These are phyloP conservation scores for Epistrophella euchroma DNA, from an alignment of 2,888 invertebrate genomes.

Conservation along the genomic window DNA sequence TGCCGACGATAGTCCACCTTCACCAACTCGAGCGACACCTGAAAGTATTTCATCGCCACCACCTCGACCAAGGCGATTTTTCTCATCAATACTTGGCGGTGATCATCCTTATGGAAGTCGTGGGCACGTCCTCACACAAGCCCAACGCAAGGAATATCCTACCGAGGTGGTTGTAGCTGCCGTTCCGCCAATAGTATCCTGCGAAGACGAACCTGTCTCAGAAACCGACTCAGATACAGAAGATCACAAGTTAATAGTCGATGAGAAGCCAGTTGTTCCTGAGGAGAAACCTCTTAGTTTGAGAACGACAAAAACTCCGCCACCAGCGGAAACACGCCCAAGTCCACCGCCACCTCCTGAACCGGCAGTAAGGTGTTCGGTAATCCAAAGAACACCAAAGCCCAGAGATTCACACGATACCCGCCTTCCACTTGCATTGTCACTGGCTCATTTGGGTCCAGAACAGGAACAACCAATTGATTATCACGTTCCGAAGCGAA, in stretches of 20 bases:
- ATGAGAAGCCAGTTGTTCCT: slow-evolving; percentile 88
- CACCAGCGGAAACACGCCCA: slow-evolving; percentile 83
- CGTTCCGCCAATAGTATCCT: slow-evolving; percentile 37
- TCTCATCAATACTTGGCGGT: slow-evolving; percentile 92
- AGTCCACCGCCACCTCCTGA: slow-evolving; percentile 88
- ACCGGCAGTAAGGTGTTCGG: slow-evolving; percentile 90
- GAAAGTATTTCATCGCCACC: slow-evolving; percentile 50
- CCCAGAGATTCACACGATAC: slow-evolving; percentile 82
- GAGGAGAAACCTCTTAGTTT: slow-evolving; percentile 86
- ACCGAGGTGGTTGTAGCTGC: slow-evolving; percentile 78
- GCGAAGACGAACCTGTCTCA: slow-evolving; percentile 75
- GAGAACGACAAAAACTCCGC: slow-evolving; percentile 84
- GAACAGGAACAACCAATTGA: slow-evolving; percentile 95
- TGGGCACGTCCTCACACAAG: slow-evolving; percentile 91
- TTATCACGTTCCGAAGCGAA: slow-evolving; percentile 93
- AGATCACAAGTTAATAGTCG: slow-evolving; percentile 86
- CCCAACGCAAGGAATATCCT: slow-evolving; percentile 92
- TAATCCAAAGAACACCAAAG: slow-evolving; percentile 91
- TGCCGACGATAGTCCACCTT: slow-evolving; percentile 51
- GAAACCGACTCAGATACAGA: slow-evolving; percentile 83
- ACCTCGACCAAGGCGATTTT: slow-evolving; percentile 87
- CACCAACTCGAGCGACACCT: slow-evolving; percentile 36
- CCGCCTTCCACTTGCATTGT: slow-evolving; percentile 85
- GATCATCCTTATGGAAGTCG: slow-evolving; percentile 92
- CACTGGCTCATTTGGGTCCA: slow-evolving; percentile 85